Conservation (phyloP, 2,797 vertebrate genomes). For the Zalophus californianus region DNA sequence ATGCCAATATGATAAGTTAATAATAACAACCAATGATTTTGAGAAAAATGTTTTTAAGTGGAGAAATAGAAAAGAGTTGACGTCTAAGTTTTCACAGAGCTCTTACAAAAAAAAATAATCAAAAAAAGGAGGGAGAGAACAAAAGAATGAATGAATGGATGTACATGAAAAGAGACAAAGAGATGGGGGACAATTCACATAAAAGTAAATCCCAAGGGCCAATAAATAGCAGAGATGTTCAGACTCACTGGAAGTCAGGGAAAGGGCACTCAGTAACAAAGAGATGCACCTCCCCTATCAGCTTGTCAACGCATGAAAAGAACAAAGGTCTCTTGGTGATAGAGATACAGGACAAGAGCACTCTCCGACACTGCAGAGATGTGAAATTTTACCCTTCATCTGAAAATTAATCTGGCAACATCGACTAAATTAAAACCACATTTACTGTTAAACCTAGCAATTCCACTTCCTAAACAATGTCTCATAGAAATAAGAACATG, state of each 20-base stretch:
- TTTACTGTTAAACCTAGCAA: neutral
- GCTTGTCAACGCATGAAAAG: neutral
- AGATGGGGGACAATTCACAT: neutral
- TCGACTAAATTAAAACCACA: neutral
- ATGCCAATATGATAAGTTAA: neutral
- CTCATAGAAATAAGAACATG: neutral
- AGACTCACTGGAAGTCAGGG: neutral
- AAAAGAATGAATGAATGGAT: neutral
- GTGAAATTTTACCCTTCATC: neutral
- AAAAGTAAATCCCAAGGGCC: neutral
- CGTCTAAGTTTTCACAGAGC: neutral
- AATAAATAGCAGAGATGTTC: neutral
- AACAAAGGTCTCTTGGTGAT: neutral
- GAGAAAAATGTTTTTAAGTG: conserved; percentile 1
- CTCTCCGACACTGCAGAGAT: neutral
- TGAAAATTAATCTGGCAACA: neutral
- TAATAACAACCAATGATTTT: conserved; percentile 40
- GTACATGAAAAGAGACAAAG: neutral
- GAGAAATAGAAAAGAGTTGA: neutral
- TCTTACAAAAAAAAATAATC: neutral
- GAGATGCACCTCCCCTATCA: neutral
- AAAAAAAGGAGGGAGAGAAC: neutral
- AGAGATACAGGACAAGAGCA: neutral
- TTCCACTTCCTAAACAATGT: neutral
- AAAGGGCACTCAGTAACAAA: neutral